Percentiles rank a stretch among this genome's conserved stretches.
Conservation (phyloP, 2,888 invertebrate genomes). For the Acanthoscelides obtectus region DNA sequence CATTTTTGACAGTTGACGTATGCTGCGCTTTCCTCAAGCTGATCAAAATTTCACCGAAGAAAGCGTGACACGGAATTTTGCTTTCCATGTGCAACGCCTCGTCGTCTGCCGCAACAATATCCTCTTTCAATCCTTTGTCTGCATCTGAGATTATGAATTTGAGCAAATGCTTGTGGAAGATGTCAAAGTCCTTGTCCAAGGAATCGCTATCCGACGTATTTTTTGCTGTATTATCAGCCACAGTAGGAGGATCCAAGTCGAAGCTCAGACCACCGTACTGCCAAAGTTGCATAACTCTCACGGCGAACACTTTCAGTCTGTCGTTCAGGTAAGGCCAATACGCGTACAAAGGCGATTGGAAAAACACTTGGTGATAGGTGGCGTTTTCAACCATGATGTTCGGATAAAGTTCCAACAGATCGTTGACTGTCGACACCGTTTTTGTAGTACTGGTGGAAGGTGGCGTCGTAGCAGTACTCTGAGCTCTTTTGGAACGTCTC, state of each 20-base stretch:
- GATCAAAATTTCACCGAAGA: slow-evolving; percentile 43
- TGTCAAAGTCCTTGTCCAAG: neutral
- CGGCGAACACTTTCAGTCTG: slow-evolving; percentile 49
- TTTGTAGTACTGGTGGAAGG: slow-evolving; percentile 6
- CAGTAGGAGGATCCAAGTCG: slow-evolving; percentile 23
- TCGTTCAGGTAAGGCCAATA: slow-evolving; percentile 51
- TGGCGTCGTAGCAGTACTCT: slow-evolving; percentile 2
- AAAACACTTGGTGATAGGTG: slow-evolving; percentile 48
- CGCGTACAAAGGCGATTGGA: slow-evolving; percentile 49
- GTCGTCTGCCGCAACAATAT: slow-evolving; percentile 41
- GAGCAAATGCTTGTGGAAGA: slow-evolving; percentile 14
- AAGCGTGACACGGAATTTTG: slow-evolving; percentile 46
- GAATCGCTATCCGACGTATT: neutral
- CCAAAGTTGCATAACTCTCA: slow-evolving; percentile 53
- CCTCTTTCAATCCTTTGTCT: slow-evolving; percentile 28
- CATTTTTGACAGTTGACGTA: slow-evolving; percentile 24
- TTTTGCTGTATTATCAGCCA: neutral
- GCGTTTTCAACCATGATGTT: slow-evolving; percentile 48
- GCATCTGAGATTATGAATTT: slow-evolving; percentile 25
- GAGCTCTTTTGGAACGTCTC: neutral
- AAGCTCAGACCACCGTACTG: slow-evolving; percentile 52
- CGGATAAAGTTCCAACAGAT: slow-evolving; percentile 35
- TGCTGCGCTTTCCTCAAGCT: slow-evolving; percentile 29
- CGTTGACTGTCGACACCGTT: slow-evolving; percentile 13
- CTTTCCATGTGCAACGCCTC: slow-evolving; percentile 44